Evolutionary conservation across 2,888 invertebrate species (phyloP).

Genomic region (Alsophila aescularia): DNA sequence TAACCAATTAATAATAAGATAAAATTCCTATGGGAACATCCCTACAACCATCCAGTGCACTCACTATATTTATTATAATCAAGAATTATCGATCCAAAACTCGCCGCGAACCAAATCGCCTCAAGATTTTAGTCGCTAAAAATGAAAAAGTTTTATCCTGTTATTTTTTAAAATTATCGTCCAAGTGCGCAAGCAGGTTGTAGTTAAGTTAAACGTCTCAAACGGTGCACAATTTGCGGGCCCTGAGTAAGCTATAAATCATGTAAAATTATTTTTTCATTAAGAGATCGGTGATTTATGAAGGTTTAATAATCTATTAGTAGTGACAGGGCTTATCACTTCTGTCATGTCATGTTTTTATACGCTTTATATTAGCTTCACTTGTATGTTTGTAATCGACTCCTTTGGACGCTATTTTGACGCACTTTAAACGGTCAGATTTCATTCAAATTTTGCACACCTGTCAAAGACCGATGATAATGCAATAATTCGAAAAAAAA

Average conservation of each 20-base stretch:
- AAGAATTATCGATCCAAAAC: slow-evolving; percentile 50
- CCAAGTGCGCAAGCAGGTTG: slow-evolving; percentile 64
- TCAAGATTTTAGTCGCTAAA: slow-evolving; percentile 57
- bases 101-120: slow-evolving; percentile 40
- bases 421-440: too few relatives aligned
- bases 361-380: too few relatives aligned
- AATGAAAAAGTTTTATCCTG: slow-evolving; percentile 44
- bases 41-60: slow-evolving; percentile 41
- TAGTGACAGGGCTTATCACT: slow-evolving; percentile 43
- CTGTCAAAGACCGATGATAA: too few relatives aligned
- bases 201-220: slow-evolving; percentile 82
- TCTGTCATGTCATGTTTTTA: too few relatives aligned
- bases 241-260: slow-evolving; percentile 83
- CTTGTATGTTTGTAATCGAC: too few relatives aligned
- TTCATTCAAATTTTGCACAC: too few relatives aligned
- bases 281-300: slow-evolving; percentile 50
- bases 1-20: background rate
- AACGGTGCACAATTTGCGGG: slow-evolving; percentile 77
- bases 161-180: slow-evolving; percentile 59
- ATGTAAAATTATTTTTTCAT: slow-evolving; percentile 81
- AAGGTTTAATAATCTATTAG: slow-evolving; percentile 75
- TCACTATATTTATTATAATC: slow-evolving; percentile 69
- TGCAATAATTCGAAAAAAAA: too few relatives aligned
- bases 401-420: too few relatives aligned
- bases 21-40: slow-evolving; percentile 16